Evolutionary conservation across 2,113 vertebrate genomes (phyloP).

Genomic region (Fulica atra): DNA sequence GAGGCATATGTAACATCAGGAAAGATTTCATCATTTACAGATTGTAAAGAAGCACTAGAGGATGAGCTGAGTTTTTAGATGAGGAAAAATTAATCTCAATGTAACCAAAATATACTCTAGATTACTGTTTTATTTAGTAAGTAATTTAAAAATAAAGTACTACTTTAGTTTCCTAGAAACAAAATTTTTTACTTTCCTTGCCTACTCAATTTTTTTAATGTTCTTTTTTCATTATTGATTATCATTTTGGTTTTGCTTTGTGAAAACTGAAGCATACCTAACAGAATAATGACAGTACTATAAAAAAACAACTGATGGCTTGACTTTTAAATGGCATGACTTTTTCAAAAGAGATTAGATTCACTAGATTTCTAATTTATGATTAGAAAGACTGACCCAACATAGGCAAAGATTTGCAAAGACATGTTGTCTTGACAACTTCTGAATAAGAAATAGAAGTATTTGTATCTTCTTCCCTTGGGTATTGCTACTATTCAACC

Average conservation of each 20-base stretch:
- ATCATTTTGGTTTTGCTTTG: background rate
- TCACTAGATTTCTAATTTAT: background rate
- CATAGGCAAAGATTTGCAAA: background rate
- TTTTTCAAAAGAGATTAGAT: background rate
- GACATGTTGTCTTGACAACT: background rate
- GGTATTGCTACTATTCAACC: accelerated
- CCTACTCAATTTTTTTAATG: background rate
- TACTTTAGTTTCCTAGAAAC: background rate
- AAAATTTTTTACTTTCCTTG: background rate
- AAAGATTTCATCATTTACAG: background rate
- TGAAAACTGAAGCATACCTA: background rate
- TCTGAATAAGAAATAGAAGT: background rate
- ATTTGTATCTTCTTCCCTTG: background rate
- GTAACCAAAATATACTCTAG: background rate
- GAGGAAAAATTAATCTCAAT: background rate
- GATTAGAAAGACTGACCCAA: background rate
- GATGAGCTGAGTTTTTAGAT: background rate
- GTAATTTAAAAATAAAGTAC: background rate
- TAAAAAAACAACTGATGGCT: background rate
- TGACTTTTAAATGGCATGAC: background rate
- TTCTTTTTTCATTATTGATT: background rate
- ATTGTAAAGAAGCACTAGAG: background rate
- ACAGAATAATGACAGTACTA: background rate
- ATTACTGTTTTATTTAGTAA: background rate
- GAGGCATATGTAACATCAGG: background rate